Evolutionary conservation across 2,797 vertebrate genomes (phyloP).

Genomic region (Crenichthys baileyi): DNA sequence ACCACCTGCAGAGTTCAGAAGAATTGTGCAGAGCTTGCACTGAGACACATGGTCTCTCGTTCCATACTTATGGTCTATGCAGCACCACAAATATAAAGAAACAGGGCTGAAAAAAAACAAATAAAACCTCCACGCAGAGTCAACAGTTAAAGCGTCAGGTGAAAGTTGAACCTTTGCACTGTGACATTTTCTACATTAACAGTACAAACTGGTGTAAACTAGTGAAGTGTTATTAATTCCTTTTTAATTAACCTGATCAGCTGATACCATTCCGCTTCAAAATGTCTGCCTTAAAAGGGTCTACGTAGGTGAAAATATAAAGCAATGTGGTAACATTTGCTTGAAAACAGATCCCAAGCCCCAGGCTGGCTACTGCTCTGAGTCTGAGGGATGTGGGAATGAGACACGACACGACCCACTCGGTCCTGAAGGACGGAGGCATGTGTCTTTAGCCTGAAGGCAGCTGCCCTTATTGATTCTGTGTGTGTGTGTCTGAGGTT

Average conservation of each 20-base stretch:
- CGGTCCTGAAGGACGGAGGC: constrained; percentile 5
- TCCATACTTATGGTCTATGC: background rate
- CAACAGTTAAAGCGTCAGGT: background rate
- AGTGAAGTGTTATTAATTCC: background rate
- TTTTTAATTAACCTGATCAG: background rate
- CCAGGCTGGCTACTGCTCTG: background rate
- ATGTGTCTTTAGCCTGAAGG: background rate
- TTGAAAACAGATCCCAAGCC: background rate
- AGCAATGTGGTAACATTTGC: background rate
- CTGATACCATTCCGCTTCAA: background rate
- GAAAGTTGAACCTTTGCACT: background rate
- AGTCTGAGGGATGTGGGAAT: background rate
- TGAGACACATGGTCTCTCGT: background rate
- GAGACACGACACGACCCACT: background rate
- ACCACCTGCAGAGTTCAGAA: background rate
- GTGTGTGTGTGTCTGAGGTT: background rate
- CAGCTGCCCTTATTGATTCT: constrained; percentile 1
- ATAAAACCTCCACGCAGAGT: background rate
- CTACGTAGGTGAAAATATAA: background rate
- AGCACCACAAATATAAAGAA: background rate
- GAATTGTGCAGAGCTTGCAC: too few species aligned
- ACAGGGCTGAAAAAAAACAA: background rate
- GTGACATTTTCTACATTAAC: background rate
- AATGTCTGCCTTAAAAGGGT: background rate
- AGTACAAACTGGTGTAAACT: too few species aligned